Conservation (phyloP, 2,888 invertebrate genomes). For the Noctua fimbriata region DNA sequence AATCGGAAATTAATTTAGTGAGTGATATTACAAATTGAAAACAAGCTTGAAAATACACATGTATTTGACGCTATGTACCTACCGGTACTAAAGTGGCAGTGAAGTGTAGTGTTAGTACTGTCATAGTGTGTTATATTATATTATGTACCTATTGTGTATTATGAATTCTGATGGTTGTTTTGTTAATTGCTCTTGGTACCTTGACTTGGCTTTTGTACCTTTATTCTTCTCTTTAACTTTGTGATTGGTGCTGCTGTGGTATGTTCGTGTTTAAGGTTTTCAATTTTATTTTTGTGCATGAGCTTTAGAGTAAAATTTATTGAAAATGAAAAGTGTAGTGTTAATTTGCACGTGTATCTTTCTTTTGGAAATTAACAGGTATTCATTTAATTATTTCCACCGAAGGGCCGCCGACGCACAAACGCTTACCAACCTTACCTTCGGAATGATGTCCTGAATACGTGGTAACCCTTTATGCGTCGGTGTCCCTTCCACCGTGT, state of each 20-base stretch:
- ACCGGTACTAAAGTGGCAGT: background rate
- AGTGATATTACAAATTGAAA: slow-evolving; percentile 36
- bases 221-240: slow-evolving; percentile 6
- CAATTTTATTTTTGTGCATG: background rate
- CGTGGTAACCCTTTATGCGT: no score
- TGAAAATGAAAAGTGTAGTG: slow-evolving; percentile 31
- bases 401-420: no score
- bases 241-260: background rate
- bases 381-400: slow-evolving; percentile 15
- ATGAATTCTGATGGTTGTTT: slow-evolving; percentile 7
- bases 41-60: slow-evolving; percentile 28
- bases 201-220: background rate
- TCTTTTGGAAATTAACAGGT: slow-evolving; percentile 50
- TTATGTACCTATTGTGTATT: background rate
- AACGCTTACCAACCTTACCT: no score
- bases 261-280: background rate
- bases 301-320: background rate
- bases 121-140: background rate
- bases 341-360: slow-evolving; percentile 30
- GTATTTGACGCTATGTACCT: background rate
- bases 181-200: slow-evolving; percentile 1
- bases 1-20: slow-evolving; percentile 27
- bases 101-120: background rate
- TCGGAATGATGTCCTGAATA: no score
- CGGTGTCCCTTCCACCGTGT: no score